A percentile compares a stretch with the other conserved stretches of the same genome.
These are phyloP conservation scores for Sipha flava DNA, from an alignment of 1,140 invertebrate species.

Conservation along the genomic window DNA sequence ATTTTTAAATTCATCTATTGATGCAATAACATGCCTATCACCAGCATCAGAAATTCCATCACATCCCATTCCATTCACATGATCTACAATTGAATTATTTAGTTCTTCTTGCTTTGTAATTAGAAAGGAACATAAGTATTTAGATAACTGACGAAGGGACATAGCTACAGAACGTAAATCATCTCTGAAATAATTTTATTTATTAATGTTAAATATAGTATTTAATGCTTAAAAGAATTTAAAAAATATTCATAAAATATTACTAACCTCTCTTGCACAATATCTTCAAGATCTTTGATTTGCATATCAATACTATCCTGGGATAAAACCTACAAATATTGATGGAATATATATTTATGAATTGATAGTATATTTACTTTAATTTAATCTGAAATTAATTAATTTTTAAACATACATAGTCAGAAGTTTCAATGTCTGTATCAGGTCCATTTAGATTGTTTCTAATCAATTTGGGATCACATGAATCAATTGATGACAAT, in stretches of 20 bases:
- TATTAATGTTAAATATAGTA: no score
- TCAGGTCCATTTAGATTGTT: background rate
- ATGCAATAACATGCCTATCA: background rate
- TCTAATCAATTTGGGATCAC: background rate
- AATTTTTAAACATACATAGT: background rate
- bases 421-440: conserved; percentile 22
- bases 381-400: no score
- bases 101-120: conserved; percentile 20
- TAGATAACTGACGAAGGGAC: conserved; percentile 7
- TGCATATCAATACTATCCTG: conserved; percentile 26
- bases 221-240: background rate
- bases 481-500: background rate
- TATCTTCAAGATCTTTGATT: conserved; percentile 28
- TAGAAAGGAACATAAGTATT: conserved; percentile 18
- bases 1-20: background rate
- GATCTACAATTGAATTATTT: conserved; percentile 14
- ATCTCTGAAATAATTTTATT: background rate
- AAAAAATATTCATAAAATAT: background rate
- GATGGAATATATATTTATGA: no score
- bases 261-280: background rate
- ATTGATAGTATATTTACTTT: no score
- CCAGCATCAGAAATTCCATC: background rate
- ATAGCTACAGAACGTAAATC: conserved; percentile 20
- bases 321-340: conserved; percentile 11
- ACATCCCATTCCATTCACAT: conserved; percentile 16